phyloP scores from a whole-genome alignment of 1,140 invertebrate species.

The Aphaenogaster rudis region DNA sequence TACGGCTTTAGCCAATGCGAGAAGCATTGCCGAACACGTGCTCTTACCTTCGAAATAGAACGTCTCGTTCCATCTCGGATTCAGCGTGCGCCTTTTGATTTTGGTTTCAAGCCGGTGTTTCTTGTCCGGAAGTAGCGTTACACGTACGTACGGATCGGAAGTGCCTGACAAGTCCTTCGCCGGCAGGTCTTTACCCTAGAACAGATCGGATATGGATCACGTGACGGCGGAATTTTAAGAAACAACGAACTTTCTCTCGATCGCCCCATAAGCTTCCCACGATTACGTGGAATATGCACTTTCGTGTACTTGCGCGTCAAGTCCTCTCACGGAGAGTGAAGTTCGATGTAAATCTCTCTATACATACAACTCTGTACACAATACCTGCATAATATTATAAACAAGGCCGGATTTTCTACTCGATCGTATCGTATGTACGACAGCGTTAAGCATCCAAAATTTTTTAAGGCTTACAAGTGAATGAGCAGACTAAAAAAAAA shows the following conservation, averaged over 20 bases:
- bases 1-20: neutral
- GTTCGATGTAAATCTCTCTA: slow-evolving; percentile 36
- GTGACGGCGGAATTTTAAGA: slow-evolving; percentile 6
- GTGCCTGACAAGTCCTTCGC: slow-evolving; percentile 98
- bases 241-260: neutral
- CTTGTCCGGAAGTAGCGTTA: slow-evolving; percentile 97
- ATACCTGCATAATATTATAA: slow-evolving; percentile 16
- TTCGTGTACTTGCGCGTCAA: neutral
- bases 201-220: neutral
- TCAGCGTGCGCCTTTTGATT: slow-evolving; percentile 97
- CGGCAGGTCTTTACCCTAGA: slow-evolving; percentile 96
- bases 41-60: slow-evolving; percentile 97
- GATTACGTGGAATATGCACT: neutral
- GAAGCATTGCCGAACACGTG: neutral
- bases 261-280: neutral
- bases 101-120: slow-evolving; percentile 98
- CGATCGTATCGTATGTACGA: neutral
- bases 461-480: neutral
- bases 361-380: neutral
- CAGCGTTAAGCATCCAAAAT: neutral
- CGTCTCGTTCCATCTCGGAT: slow-evolving; percentile 99
- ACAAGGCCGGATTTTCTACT: neutral
- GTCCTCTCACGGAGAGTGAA: slow-evolving; percentile 10
- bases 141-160: slow-evolving; percentile 96
- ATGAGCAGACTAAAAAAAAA: too few relatives aligned